phyloP scores from a whole-genome alignment of 2,888 invertebrate genomes.

The Aporophyla lueneburgensis region DNA sequence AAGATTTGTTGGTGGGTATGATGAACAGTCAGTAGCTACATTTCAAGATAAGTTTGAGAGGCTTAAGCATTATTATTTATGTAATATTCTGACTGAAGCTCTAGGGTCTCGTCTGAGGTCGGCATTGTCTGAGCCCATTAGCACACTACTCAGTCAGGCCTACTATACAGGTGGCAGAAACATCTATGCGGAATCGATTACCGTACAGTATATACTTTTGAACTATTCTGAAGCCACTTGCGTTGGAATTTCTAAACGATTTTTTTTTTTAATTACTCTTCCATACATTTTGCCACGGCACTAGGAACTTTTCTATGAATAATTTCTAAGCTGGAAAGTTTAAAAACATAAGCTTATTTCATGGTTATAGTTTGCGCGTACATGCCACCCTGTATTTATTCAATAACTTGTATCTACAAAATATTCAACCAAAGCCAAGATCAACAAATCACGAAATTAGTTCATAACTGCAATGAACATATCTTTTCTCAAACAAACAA shows the following conservation, averaged over 20 bases:
- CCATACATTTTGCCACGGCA: too few species aligned
- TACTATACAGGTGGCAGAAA: not conserved
- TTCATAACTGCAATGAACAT: not conserved
- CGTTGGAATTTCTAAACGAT: too few species aligned
- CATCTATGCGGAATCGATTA: too few species aligned
- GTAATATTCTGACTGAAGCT: conserved; percentile 36
- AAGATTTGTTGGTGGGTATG: not conserved
- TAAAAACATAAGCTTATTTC: too few species aligned
- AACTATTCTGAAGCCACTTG: too few species aligned
- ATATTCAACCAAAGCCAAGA: too few species aligned
- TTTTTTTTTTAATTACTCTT: too few species aligned
- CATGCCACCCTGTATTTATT: conserved; percentile 3
- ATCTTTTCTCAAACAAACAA: not conserved
- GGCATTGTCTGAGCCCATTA: conserved; percentile 34
- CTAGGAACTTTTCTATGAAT: too few species aligned
- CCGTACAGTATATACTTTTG: too few species aligned
- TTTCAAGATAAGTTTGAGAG: conserved; percentile 2
- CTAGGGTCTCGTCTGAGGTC: conserved; percentile 9
- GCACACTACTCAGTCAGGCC: not conserved
- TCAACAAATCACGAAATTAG: not conserved
- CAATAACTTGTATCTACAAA: conserved; percentile 9
- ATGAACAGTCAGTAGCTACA: conserved; percentile 8
- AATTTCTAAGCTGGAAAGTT: too few species aligned
- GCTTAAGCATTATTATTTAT: conserved; percentile 37
- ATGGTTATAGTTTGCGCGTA: too few species aligned